phyloP scores from a whole-genome alignment of 2,888 invertebrate genomes.

The Calameuta pallipes region DNA sequence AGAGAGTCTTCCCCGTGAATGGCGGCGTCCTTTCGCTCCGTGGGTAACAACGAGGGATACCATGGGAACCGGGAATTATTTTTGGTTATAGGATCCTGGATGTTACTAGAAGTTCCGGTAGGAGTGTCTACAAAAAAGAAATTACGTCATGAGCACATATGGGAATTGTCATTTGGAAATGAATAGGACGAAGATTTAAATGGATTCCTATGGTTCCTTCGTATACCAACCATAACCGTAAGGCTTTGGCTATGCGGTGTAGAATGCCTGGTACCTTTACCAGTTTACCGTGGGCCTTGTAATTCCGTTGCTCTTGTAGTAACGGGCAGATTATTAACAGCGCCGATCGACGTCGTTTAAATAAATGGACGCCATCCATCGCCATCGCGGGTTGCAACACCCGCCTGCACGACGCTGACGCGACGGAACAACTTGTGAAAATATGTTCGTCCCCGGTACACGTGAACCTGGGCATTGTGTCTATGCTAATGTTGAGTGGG shows the following conservation, averaged over 20 bases:
- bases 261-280: neutral
- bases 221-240: neutral
- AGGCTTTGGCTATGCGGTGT: neutral
- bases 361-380: slow-evolving; percentile 15
- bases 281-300: neutral
- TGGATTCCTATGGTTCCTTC: neutral
- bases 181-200: neutral
- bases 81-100: neutral
- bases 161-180: neutral
- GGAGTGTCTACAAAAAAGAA: neutral
- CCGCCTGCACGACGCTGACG: slow-evolving; percentile 2
- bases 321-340: slow-evolving; percentile 11
- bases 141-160: neutral
- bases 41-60: neutral
- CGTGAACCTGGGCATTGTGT: slow-evolving; percentile 20
- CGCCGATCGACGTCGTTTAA: slow-evolving; percentile 13
- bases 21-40: neutral
- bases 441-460: slow-evolving; percentile 17
- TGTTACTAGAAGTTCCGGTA: neutral
- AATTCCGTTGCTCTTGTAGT: slow-evolving; percentile 6
- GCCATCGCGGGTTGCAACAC: slow-evolving; percentile 13
- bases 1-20: neutral
- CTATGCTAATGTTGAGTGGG: slow-evolving; percentile 21
- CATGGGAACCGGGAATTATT: neutral
- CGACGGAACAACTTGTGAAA: slow-evolving; percentile 20